Evolutionary conservation across 2,113 vertebrate genomes (phyloP).

Genomic region (Galeopterus variegatus): DNA sequence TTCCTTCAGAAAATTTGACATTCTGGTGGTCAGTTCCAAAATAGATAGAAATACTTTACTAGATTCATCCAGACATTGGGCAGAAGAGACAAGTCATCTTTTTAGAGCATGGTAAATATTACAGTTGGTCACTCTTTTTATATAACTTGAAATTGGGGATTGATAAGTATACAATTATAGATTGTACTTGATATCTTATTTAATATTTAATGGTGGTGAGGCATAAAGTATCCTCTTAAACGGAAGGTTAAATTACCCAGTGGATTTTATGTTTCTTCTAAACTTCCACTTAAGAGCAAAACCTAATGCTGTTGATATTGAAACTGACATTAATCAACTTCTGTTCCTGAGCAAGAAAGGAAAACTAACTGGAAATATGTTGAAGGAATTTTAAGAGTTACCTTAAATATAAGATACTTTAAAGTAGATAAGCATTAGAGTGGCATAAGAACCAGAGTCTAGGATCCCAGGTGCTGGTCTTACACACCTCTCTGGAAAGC

Average conservation of each 20-base stretch:
- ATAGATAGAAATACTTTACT: slow-evolving; percentile 40
- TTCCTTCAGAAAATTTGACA: slow-evolving; percentile 64
- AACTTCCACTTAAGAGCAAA: slow-evolving; percentile 66
- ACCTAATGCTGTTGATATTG: slow-evolving; percentile 60
- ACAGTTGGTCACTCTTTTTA: slow-evolving; percentile 20
- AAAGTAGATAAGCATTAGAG: neutral
- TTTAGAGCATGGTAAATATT: slow-evolving; percentile 56
- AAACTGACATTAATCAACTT: slow-evolving; percentile 60
- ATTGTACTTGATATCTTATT: slow-evolving; percentile 78
- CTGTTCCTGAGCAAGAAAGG: slow-evolving; percentile 33
- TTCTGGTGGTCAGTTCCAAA: slow-evolving; percentile 60
- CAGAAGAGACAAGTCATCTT: slow-evolving; percentile 52
- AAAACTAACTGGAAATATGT: slow-evolving; percentile 67
- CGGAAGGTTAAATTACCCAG: slow-evolving; percentile 77
- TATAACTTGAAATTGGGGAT: slow-evolving; percentile 58
- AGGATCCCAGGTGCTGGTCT: neutral
- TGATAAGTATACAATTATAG: slow-evolving; percentile 68
- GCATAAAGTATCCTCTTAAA: slow-evolving; percentile 75
- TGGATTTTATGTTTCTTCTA: slow-evolving; percentile 80
- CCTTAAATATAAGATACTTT: slow-evolving; percentile 52
- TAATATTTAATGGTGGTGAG: slow-evolving; percentile 80
- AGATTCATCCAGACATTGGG: slow-evolving; percentile 39
- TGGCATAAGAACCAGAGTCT: slow-evolving; percentile 36
- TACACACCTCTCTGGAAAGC: neutral
- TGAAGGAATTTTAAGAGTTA: slow-evolving; percentile 63